Percentiles rank a stretch among this genome's conserved stretches.
These are phyloP conservation scores for Chelonia mydas DNA, from an alignment of 2,797 vertebrate genomes.

Conservation along the genomic window DNA sequence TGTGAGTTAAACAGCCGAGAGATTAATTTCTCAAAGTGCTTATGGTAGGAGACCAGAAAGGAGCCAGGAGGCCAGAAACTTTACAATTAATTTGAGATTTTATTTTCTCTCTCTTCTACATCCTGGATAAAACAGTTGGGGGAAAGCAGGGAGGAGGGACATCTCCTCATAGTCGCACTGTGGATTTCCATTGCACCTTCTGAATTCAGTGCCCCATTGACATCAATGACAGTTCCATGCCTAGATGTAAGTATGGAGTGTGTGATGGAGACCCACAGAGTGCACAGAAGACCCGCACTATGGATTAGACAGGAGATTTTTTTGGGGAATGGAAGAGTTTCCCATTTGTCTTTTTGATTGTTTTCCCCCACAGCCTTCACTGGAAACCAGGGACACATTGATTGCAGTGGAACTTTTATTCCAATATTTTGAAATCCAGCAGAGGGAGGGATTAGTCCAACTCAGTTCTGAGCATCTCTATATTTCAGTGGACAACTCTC, in stretches of 20 bases:
- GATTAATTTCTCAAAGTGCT: neutral
- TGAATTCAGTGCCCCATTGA: accelerated
- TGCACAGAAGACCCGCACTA: neutral
- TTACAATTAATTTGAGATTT: neutral
- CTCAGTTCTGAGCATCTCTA: too few relatives aligned
- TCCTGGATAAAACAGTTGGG: neutral
- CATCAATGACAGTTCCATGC: accelerated
- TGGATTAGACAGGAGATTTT: neutral
- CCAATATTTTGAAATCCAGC: neutral
- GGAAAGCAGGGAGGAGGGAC: neutral
- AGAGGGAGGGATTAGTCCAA: too few relatives aligned
- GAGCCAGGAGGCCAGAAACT: neutral
- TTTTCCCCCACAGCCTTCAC: neutral
- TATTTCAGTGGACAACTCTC: neutral
- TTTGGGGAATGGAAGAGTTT: neutral
- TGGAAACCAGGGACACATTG: neutral
- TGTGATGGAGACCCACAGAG: neutral
- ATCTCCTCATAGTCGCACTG: neutral
- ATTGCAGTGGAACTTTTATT: neutral
- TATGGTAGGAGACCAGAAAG: neutral
- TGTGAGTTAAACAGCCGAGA: accelerated
- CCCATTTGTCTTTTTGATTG: neutral
- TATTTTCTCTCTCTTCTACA: neutral
- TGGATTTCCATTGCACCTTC: neutral
- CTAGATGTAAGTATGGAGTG: accelerated